These are phyloP conservation scores for Elgaria multicarinata DNA, from an alignment of 2,113 vertebrate genomes.

Conservation along the genomic window DNA sequence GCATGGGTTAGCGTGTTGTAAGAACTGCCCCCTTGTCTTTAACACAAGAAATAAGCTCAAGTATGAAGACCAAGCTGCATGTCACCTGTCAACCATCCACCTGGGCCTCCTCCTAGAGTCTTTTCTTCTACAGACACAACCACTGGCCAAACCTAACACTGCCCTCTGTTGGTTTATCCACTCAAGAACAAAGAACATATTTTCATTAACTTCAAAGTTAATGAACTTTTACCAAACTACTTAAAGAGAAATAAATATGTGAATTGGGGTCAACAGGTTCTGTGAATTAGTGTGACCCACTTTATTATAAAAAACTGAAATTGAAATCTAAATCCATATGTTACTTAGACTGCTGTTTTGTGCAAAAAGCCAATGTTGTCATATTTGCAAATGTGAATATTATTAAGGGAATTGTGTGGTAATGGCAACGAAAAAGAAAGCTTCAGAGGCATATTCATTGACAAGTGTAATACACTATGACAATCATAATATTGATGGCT, in stretches of 20 bases:
- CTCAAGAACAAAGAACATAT: neutral
- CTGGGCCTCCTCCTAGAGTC: neutral
- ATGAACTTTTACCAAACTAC: neutral
- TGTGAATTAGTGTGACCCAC: neutral
- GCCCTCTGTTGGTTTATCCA: constrained; percentile 22
- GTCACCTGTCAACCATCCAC: neutral
- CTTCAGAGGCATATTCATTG: neutral
- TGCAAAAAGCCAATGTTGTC: neutral
- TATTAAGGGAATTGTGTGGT: neutral
- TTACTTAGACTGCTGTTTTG: neutral
- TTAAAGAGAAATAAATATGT: neutral
- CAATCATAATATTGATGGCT: neutral
- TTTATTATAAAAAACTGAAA: neutral
- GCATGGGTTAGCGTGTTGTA: no score
- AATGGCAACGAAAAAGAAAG: neutral
- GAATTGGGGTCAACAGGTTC: neutral
- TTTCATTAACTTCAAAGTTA: neutral
- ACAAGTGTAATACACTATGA: neutral
- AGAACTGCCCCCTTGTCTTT: no score
- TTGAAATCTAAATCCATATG: neutral
- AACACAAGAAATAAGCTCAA: neutral
- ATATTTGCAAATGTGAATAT: neutral
- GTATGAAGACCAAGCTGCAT: neutral
- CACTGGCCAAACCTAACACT: neutral
- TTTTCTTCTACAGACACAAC: neutral